phyloP scores from a whole-genome alignment of 1,140 invertebrate genomes.

The Pararge aegeria region DNA sequence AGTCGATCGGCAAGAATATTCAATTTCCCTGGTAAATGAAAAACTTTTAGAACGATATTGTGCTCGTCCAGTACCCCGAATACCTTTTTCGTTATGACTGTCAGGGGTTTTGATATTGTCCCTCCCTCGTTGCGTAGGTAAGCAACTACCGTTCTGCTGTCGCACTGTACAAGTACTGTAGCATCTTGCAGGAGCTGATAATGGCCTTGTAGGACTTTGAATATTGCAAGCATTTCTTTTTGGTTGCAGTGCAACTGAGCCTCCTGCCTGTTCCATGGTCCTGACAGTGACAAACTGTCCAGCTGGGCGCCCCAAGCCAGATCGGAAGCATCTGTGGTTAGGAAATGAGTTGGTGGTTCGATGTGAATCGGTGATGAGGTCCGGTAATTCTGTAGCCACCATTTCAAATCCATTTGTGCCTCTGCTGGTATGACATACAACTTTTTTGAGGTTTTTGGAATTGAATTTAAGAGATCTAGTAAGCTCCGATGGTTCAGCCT shows the following conservation, averaged over 20 bases:
- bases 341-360: constrained; percentile 15
- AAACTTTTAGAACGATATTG: background rate
- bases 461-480: no score
- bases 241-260: constrained; percentile 41
- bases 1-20: background rate
- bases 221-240: constrained; percentile 45
- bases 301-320: constrained; percentile 25
- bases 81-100: background rate
- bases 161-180: constrained; percentile 43
- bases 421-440: background rate
- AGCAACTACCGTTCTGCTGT: constrained; percentile 50
- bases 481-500: no score
- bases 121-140: constrained; percentile 53
- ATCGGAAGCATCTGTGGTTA: constrained; percentile 28
- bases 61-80: background rate
- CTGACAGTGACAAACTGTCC: constrained; percentile 16
- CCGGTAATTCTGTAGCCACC: background rate
- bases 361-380: background rate
- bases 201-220: constrained; percentile 32
- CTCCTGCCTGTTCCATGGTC: constrained; percentile 23
- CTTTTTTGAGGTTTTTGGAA: background rate
- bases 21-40: background rate
- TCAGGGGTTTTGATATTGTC: constrained; percentile 34
- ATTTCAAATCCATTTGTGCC: background rate
- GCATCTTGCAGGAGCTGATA: constrained; percentile 4